phyloP scores from a whole-genome alignment of 2,888 invertebrate genomes.

The Papilio gigon region DNA sequence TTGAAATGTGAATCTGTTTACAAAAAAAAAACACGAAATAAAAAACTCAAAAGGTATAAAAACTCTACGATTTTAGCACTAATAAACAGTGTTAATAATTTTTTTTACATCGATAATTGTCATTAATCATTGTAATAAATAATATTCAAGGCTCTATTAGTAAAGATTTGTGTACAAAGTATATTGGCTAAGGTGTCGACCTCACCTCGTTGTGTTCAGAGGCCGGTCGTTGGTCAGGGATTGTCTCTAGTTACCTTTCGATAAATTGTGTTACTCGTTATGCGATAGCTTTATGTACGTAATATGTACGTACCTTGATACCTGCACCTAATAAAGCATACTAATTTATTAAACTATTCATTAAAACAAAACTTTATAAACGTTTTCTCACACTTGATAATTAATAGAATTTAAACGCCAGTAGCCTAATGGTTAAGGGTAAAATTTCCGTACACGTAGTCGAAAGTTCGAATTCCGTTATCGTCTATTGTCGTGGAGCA shows the following conservation, averaged over 20 bases:
- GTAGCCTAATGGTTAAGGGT: no score
- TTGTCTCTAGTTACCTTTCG: slow-evolving; percentile 41
- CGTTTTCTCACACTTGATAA: no score
- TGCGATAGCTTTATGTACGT: slow-evolving; percentile 35
- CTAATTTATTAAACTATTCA: slow-evolving; percentile 19
- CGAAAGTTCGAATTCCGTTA: no score
- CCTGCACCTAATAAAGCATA: slow-evolving; percentile 13
- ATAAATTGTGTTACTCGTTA: slow-evolving; percentile 41
- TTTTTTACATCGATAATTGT: slow-evolving; percentile 9
- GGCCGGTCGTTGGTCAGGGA: slow-evolving; percentile 39
- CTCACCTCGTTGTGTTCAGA: slow-evolving; percentile 34
- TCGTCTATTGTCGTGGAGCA: no score
- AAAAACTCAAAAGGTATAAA: no score
- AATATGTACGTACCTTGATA: background rate
- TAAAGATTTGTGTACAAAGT: slow-evolving; percentile 10
- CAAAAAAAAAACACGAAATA: no score
- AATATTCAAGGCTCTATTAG: slow-evolving; percentile 25
- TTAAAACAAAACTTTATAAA: background rate
- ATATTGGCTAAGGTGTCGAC: slow-evolving; percentile 29
- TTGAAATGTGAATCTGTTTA: no score
- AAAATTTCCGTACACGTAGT: no score
- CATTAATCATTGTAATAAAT: slow-evolving; percentile 15
- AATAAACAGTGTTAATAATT: background rate
- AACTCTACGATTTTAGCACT: no score
- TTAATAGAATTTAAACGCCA: no score